Conservation (phyloP, 2,797 vertebrate genomes). For the Brachyalestes nurse region DNA sequence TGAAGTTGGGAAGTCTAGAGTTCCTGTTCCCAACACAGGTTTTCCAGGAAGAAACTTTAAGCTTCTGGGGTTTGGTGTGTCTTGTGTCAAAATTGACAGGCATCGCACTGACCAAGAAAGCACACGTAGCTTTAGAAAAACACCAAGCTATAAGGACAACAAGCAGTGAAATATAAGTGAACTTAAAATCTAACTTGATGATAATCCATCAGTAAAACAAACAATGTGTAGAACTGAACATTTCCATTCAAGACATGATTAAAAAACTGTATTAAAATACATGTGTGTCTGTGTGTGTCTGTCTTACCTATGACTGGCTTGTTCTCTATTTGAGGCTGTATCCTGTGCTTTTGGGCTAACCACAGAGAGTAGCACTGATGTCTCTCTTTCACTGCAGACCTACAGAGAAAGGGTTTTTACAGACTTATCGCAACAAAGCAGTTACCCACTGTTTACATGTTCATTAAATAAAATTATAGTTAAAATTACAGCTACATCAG, state of each 20-base stretch:
- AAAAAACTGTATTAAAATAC: too few species aligned
- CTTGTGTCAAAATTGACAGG: slow-evolving; percentile 80
- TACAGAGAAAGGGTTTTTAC: slow-evolving; percentile 42
- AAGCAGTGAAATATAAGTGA: background rate
- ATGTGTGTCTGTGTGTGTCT: too few species aligned
- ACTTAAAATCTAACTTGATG: background rate
- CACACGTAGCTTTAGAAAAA: background rate
- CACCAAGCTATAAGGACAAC: background rate
- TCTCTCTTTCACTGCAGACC: slow-evolving; percentile 57
- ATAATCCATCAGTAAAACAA: background rate
- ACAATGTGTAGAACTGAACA: background rate
- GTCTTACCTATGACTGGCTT: slow-evolving; percentile 64
- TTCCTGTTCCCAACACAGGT: slow-evolving; percentile 78
- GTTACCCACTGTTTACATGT: too few species aligned
- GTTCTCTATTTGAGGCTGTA: slow-evolving; percentile 45
- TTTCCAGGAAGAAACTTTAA: slow-evolving; percentile 84
- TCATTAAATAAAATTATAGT: too few species aligned
- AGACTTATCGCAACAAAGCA: background rate
- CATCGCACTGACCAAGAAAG: slow-evolving; percentile 69
- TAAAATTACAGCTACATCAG: too few species aligned
- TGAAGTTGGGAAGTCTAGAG: slow-evolving; percentile 78
- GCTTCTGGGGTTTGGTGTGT: slow-evolving; percentile 84
- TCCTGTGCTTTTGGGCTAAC: slow-evolving; percentile 48
- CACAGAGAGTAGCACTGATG: slow-evolving; percentile 58
- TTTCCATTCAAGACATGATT: too few species aligned